These are phyloP conservation scores for Dasypogon diadema DNA, from an alignment of 2,888 invertebrate species.

Conservation along the genomic window DNA sequence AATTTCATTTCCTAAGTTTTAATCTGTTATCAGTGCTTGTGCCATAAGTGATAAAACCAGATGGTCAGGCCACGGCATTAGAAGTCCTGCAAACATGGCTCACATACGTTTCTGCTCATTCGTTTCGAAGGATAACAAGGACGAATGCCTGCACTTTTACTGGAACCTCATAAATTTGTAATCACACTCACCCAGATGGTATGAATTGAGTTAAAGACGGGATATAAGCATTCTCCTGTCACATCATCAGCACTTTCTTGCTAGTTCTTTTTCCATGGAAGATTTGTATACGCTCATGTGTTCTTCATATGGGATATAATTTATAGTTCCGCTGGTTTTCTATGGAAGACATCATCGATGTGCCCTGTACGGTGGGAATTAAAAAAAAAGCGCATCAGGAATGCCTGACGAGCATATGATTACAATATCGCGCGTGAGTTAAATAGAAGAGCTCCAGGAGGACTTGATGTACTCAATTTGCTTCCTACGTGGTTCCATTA, in stretches of 20 bases:
- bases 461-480: background rate
- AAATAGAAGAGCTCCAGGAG: background rate
- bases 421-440: background rate
- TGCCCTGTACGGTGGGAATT: background rate
- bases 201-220: conserved; percentile 28
- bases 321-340: conserved; percentile 19
- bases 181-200: conserved; percentile 26
- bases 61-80: background rate
- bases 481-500: background rate
- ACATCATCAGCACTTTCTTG: conserved; percentile 11
- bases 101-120: background rate
- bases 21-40: background rate
- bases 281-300: conserved; percentile 31
- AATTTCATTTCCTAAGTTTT: conserved; percentile 14
- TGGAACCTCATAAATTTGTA: conserved; percentile 42
- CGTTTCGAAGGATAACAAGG: background rate
- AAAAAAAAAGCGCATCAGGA: background rate
- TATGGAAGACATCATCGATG: background rate
- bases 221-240: conserved; percentile 21
- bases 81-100: background rate
- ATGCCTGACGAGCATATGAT: background rate
- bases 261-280: background rate
- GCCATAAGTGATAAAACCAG: background rate
- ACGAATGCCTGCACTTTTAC: conserved; percentile 1
- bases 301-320: conserved; percentile 19